Evolutionary conservation across 2,888 invertebrate species (phyloP).

Genomic region (Mythimna lalbum): DNA sequence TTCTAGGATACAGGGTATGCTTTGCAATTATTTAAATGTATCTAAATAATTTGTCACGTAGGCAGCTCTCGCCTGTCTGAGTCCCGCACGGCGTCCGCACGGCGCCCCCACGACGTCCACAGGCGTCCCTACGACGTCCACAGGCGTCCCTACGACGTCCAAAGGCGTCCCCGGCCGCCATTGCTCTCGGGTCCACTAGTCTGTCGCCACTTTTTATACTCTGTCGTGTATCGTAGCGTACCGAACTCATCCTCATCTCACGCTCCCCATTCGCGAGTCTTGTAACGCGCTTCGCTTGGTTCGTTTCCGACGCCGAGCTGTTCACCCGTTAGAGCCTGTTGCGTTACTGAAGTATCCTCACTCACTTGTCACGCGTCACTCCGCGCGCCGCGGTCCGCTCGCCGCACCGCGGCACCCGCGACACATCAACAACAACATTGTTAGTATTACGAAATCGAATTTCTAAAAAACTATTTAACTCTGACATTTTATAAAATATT

Average conservation of each 20-base stretch:
- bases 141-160: background rate
- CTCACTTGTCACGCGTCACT: slow-evolving; percentile 77
- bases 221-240: slow-evolving; percentile 83
- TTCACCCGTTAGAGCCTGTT: slow-evolving; percentile 71
- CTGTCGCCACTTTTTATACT: slow-evolving; percentile 89
- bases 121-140: slow-evolving; percentile 14
- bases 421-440: slow-evolving; percentile 70
- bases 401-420: slow-evolving; percentile 56
- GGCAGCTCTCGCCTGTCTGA: slow-evolving; percentile 83
- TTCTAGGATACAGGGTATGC: slow-evolving; percentile 98
- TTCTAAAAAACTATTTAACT: slow-evolving; percentile 84
- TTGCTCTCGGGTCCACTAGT: slow-evolving; percentile 86
- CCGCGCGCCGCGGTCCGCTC: slow-evolving; percentile 55
- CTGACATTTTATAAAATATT: slow-evolving; percentile 86
- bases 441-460: slow-evolving; percentile 87
- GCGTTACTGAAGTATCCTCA: slow-evolving; percentile 81
- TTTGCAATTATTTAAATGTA: slow-evolving; percentile 96
- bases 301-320: slow-evolving; percentile 65
- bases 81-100: background rate
- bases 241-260: slow-evolving; percentile 79
- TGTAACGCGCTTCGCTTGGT: slow-evolving; percentile 77
- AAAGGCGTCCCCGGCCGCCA: slow-evolving; percentile 73
- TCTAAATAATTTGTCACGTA: slow-evolving; percentile 90
- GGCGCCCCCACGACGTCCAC: background rate
- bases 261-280: slow-evolving; percentile 72